phyloP scores from a whole-genome alignment of 2,888 invertebrate species.

The Masnerella sp. region DNA sequence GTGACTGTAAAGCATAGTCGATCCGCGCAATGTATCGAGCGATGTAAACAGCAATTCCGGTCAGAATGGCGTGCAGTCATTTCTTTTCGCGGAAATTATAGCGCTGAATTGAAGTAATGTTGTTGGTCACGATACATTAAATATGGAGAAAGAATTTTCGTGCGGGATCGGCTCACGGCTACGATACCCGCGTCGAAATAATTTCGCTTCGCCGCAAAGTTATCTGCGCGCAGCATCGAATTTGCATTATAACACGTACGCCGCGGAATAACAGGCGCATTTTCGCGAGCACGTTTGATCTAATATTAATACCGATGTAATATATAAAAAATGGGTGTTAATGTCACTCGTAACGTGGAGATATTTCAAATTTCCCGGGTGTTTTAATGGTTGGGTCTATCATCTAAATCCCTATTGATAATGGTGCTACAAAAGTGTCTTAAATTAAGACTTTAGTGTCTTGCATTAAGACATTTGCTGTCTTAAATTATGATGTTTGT shows the following conservation, averaged over 20 bases:
- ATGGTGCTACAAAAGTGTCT: too few relatives aligned
- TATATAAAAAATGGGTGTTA: slow-evolving; percentile 25
- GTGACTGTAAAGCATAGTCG: slow-evolving; percentile 1
- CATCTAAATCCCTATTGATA: too few relatives aligned
- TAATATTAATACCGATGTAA: slow-evolving; percentile 22
- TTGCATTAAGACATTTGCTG: too few relatives aligned
- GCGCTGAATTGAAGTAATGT: slow-evolving; percentile 30
- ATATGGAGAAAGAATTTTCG: slow-evolving; percentile 15
- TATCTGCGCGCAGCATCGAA: slow-evolving; percentile 33
- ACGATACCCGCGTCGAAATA: slow-evolving; percentile 8
- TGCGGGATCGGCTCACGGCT: slow-evolving; percentile 1
- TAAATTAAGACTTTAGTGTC: too few relatives aligned
- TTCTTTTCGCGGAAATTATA: slow-evolving; percentile 47
- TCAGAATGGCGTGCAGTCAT: slow-evolving; percentile 29
- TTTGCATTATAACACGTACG: slow-evolving; percentile 40
- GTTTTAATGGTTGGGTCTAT: too few relatives aligned
- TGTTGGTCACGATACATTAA: slow-evolving; percentile 38
- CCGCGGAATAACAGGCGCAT: slow-evolving; percentile 36
- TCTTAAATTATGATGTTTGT: too few relatives aligned
- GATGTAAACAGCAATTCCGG: slow-evolving; percentile 37
- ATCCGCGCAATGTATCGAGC: slow-evolving; percentile 27
- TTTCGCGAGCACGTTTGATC: slow-evolving; percentile 15
- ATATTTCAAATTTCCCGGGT: too few relatives aligned
- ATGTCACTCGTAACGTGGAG: slow-evolving; percentile 35
- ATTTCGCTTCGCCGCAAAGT: slow-evolving; percentile 30